A percentile compares a stretch with the other conserved stretches of the same genome.
Conservation (phyloP, 2,888 invertebrate genomes). For the Aleiodes testaceus region DNA sequence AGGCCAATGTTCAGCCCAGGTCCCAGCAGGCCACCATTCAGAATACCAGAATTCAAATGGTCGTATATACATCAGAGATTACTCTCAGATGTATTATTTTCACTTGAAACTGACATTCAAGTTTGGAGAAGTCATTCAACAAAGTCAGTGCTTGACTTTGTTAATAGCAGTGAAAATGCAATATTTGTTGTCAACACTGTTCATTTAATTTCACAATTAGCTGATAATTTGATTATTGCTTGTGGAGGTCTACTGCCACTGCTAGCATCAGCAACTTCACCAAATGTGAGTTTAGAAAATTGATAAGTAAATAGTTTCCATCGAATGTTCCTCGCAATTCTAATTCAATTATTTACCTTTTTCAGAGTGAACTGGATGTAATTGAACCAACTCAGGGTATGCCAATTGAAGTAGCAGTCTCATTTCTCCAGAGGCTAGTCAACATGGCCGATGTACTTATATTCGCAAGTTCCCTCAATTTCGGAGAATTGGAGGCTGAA, state of each 20-base stretch:
- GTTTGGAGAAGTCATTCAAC: constrained; percentile 94
- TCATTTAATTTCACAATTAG: constrained; percentile 98
- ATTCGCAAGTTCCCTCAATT: constrained; percentile 97
- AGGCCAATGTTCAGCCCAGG: constrained; percentile 96
- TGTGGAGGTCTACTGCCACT: constrained; percentile 97
- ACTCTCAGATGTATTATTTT: constrained; percentile 95
- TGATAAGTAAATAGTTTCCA: constrained; percentile 1
- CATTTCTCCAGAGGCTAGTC: constrained; percentile 97
- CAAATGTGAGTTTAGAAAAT: constrained; percentile 84
- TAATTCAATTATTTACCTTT: constrained; percentile 47
- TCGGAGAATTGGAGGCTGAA: constrained; percentile 98
- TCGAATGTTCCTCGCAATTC: not conserved
- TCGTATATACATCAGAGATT: constrained; percentile 98
- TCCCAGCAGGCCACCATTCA: constrained; percentile 94
- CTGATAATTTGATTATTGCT: constrained; percentile 98
- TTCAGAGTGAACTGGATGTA: constrained; percentile 97
- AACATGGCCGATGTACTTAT: constrained; percentile 99
- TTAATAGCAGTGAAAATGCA: constrained; percentile 98
- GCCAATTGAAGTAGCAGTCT: constrained; percentile 98
- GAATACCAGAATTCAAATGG: constrained; percentile 99
- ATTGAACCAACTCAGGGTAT: constrained; percentile 99
- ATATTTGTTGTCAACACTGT: constrained; percentile 99
- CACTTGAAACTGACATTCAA: constrained; percentile 98
- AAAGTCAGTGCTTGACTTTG: constrained; percentile 97
- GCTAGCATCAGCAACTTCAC: constrained; percentile 97